Conservation (phyloP, 2,113 vertebrate genomes). For the Agelaius phoeniceus region DNA sequence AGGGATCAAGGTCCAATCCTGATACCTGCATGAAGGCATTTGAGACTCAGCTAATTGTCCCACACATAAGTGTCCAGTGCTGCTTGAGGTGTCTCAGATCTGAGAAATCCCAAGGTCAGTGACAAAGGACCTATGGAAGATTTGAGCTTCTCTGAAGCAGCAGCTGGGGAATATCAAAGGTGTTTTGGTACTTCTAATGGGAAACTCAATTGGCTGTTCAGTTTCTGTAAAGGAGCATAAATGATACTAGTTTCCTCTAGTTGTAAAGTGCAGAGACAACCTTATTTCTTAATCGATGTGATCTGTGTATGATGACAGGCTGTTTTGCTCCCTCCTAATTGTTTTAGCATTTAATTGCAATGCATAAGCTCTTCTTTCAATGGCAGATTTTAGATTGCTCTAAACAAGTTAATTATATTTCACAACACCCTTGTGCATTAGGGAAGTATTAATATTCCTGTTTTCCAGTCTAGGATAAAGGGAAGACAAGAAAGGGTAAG, state of each 20-base stretch:
- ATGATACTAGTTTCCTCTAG: not conserved
- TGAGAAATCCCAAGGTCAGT: not conserved
- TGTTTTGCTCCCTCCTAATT: slow-evolving; percentile 32
- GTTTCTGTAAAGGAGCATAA: not conserved
- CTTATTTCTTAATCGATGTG: slow-evolving; percentile 7
- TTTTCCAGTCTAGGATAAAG: slow-evolving; percentile 10
- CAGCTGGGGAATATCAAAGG: not conserved
- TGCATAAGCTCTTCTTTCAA: slow-evolving; percentile 16
- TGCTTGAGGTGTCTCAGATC: not conserved
- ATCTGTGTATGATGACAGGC: not conserved
- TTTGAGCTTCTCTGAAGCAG: not conserved
- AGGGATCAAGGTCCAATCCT: not conserved
- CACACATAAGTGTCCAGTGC: not conserved
- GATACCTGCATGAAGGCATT: not conserved
- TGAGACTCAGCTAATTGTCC: not conserved
- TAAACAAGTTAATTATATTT: slow-evolving; percentile 60
- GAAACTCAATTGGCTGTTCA: not conserved
- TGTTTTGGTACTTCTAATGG: not conserved
- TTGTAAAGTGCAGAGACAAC: not conserved
- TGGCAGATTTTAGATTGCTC: slow-evolving; percentile 27
- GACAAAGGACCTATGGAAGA: not conserved
- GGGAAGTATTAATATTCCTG: slow-evolving; percentile 4
- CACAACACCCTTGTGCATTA: slow-evolving; percentile 27
- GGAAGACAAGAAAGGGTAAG: not conserved
- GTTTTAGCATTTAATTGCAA: slow-evolving; percentile 56